Base-by-base conservation (phyloP, 2,888 invertebrate species). In the Apamea anceps region DNA sequence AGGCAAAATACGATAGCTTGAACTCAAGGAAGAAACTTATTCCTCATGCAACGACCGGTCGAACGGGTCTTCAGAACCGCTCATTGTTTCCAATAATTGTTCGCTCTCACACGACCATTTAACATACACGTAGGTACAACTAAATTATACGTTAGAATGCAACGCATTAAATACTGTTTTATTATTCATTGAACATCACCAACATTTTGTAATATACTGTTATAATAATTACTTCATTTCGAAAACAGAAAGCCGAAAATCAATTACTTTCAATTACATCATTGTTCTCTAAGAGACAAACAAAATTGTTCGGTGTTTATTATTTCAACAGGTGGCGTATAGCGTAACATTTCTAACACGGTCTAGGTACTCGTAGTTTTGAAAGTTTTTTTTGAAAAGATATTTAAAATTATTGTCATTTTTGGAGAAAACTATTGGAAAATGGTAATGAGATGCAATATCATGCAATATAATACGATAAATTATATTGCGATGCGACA, bases 21-120 rank as follows among this genome's bases (percentile, higher is more conserved):
- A 76, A 75, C 60, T 75, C 87, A 15, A 80, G 87, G 85, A 87
- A 87, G 72, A 77, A 66, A 68, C 21, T 28, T 70, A 72, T 87
- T 84, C 79, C 78, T 84, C 80, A 72, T 76, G 70, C 77, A 71
- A 72, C 70, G 81, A 87, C 86, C 85, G 82, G 89, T 90, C 73
- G n/a, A 75, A 88, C 85, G 67, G 77, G 88, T 84, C 84, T 72
- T 67, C 37, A 65, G 65, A 72, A 80, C 72, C 72, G 57, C 74
- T 84, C 87, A 88, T 90, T 90, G 85, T 90, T 86, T 82, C 51
- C 80, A 72, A 85, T 89, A 89, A 90, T 89, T 87, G 77, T 79
- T 75, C 25, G 73, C 81, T 85, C 87, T 87, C 86, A 85, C 81
- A 85, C 79, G 74, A 77, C 68, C 77, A 75, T 84, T 81, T 70